Base-by-base conservation (phyloP, 1,140 invertebrate species). In the Centruroides vittatus region DNA sequence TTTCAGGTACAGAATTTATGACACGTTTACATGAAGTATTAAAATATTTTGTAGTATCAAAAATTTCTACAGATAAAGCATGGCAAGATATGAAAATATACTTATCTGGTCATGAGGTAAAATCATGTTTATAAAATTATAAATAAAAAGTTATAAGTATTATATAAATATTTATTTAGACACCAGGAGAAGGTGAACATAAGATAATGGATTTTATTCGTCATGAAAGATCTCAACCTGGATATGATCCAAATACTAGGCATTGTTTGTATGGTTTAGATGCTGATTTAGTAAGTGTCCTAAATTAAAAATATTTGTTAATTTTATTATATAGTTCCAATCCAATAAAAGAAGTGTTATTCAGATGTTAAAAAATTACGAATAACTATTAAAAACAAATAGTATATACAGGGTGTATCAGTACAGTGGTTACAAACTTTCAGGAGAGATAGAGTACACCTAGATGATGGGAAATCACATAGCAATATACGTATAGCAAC, bases 151-250 rank as follows among this genome's bases (percentile, higher is more conserved):
- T 51, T 51, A 51, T 11, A 8, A 10, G 12, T 8, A 34, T 8
- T 13, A 13, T 6, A 41, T 55, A 67, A 90, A 41, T 41, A 41
- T 41, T 41, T 41, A 41, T 41, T 41, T 41, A 41, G 86, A 88
- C 86, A 4, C 92, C 93, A 35, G 93, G 93, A 23, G 94, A 98
- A 80, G 94, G 94, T 4, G 94, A 98, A 75, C 94, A 98, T 72
- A 98, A 98, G 77, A 93, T 98, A 55, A 96, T 97, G 93, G 93
- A 98, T 73, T 97, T 92, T 70, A 97, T 98, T 65, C 78, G 93
- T 41, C 89, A 86, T 74, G 77, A 89, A 70, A 86, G 88, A 68
- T 80, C 88, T 0, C 82, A 88, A 71, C 81, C 86, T 3, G 82
- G 83, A 61, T 93, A 93, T 73, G 83, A 96, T 74, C 80, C 85